Percentiles rank a stretch among this genome's conserved stretches.
phyloP scores from a whole-genome alignment of 2,888 invertebrate species.

The Calameuta idolon region DNA sequence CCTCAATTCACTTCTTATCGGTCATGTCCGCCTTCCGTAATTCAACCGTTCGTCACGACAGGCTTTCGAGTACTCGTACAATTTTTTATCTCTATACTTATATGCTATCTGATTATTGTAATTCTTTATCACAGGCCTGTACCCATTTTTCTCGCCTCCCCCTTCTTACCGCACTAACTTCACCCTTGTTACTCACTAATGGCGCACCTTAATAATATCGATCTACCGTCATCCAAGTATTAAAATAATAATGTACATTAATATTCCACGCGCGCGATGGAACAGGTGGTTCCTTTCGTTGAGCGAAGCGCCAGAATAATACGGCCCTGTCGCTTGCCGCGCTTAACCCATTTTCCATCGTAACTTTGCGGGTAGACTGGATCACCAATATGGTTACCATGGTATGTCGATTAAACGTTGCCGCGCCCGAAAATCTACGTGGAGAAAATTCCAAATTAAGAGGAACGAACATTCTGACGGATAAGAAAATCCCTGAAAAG shows the following conservation, averaged over 20 bases:
- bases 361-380: background rate
- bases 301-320: slow-evolving; percentile 18
- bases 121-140: background rate
- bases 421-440: background rate
- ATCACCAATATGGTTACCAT: background rate
- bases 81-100: no score
- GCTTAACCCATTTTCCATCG: background rate
- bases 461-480: background rate
- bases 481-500: no score
- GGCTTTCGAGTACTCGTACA: no score
- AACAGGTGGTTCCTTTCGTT: slow-evolving; percentile 25
- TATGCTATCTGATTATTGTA: background rate
- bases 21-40: no score
- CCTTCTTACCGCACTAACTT: background rate
- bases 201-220: background rate
- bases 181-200: background rate
- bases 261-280: slow-evolving; percentile 19
- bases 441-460: background rate
- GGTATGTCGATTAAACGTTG: background rate
- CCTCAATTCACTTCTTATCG: no score
- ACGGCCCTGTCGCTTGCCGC: slow-evolving; percentile 16
- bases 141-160: no score
- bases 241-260: slow-evolving; percentile 22
- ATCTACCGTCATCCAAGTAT: slow-evolving; percentile 16
- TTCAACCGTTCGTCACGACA: no score